Evolutionary conservation across 2,113 vertebrate genomes (phyloP).

Genomic region (Eira barbara): DNA sequence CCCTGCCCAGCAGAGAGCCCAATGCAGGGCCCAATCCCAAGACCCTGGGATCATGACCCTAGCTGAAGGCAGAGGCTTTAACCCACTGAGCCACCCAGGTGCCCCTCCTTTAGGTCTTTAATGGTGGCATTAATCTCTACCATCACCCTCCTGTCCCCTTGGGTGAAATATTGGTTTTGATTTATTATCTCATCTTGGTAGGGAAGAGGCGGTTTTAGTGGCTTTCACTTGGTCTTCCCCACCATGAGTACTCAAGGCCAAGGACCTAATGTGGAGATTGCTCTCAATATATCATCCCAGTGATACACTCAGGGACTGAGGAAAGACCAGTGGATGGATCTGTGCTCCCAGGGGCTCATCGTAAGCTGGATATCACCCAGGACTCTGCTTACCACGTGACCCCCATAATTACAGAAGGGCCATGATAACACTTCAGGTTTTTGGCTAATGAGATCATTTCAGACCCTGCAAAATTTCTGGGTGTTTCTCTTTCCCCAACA

Average conservation of each 20-base stretch:
- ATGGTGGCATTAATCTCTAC: neutral
- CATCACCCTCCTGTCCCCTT: neutral
- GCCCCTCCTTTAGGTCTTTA: neutral
- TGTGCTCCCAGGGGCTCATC: no score
- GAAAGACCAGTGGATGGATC: neutral
- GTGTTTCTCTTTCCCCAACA: neutral
- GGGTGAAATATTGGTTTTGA: neutral
- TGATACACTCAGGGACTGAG: neutral
- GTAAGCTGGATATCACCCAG: neutral
- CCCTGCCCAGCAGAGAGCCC: no score
- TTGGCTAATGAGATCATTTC: neutral
- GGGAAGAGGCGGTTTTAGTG: neutral
- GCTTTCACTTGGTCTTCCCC: neutral
- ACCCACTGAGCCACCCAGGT: no score
- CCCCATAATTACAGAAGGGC: neutral
- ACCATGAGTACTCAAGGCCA: neutral
- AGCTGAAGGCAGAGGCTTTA: no score
- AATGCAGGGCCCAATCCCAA: no score
- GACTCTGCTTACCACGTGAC: neutral
- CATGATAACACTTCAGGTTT: neutral
- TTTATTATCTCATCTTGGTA: neutral
- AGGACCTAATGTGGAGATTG: neutral
- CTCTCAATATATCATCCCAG: neutral
- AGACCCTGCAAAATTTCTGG: neutral
- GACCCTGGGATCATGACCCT: no score